Base-by-base conservation (phyloP, 1,140 invertebrate species). In the Calliopsis andreniformis region DNA sequence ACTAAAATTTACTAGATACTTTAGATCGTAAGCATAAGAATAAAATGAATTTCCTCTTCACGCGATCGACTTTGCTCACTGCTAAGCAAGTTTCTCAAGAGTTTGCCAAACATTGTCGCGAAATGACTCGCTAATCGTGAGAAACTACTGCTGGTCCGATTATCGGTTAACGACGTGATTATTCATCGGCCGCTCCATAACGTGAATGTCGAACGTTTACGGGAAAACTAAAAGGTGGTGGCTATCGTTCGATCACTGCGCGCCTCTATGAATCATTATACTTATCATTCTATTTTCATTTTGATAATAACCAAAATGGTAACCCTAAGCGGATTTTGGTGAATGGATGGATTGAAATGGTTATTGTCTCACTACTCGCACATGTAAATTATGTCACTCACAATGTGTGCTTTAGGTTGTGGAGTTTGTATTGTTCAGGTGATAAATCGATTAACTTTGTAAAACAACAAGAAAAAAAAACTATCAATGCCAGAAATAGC, bases 141-240 rank as follows among this genome's bases (percentile, higher is more conserved):
- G 62, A 76, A 67, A 51, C n/a, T 30, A 23, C 53, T 45, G 56
- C 30, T 67, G 51, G 32, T 43, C 47, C 51, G 61, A 79, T 68
- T 61, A 71, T 43, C 66, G 61, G 56, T 81, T 82, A 82, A 78
- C 42, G 79, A 72, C 30, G 61, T 51, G 77, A 81, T 82, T 81
- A 81, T 81, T 82, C 67, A 71, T 23, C 61, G 28, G 42, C 28
- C 16, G 59, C 45, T 79, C 79, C 39, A 67, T 82, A 81, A 81
- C 30, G 67, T 30, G 66, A 80, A 25, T 72, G 71, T 30, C 47
- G 32, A 47, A 32, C 71, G 71, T 76, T 63, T 67, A 35, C 61
- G 28, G 30, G 14, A 20, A 23, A 10, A 25, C 32, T 18, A 58
- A 78, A 49, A 78, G 10, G 66, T n/a, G 10, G 66, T n/a, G 43